These are phyloP conservation scores for Phoebastria nigripes DNA, from an alignment of 2,797 vertebrate species.

Conservation along the genomic window DNA sequence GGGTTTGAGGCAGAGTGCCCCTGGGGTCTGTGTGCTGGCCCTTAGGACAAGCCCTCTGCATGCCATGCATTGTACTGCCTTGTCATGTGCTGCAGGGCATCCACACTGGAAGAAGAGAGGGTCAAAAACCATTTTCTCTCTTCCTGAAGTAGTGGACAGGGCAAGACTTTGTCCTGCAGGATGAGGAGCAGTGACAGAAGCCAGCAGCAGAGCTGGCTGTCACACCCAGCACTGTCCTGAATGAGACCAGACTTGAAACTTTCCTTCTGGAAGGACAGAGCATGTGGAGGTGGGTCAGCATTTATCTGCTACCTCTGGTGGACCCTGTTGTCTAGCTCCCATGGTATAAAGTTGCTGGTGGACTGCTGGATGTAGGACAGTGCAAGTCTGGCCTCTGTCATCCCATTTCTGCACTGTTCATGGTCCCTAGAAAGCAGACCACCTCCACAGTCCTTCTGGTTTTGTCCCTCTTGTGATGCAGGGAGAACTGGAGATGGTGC, in stretches of 20 bases:
- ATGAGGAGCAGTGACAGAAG: not conserved
- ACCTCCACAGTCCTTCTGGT: not conserved
- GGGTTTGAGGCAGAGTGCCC: not conserved
- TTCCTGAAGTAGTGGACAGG: not conserved
- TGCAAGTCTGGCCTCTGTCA: not conserved
- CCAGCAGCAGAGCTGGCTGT: not conserved
- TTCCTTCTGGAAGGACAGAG: not conserved
- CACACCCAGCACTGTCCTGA: not conserved
- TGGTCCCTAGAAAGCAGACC: not conserved
- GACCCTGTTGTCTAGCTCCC: not conserved
- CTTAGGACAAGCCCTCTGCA: not conserved
- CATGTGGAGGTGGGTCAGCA: not conserved
- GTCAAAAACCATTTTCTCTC: not conserved
- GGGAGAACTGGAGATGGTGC: not conserved
- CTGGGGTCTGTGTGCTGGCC: not conserved
- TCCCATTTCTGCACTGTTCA: not conserved
- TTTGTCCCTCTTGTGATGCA: not conserved
- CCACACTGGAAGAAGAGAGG: not conserved
- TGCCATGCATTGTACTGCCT: rapidly evolving
- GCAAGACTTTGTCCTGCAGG: not conserved
- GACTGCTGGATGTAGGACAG: not conserved
- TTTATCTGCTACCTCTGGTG: not conserved
- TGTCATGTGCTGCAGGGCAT: not conserved
- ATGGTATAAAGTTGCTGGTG: not conserved
- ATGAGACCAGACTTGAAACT: not conserved